A percentile compares a stretch with the other conserved stretches of the same genome.
Conservation (phyloP, 2,888 invertebrate genomes). For the Philopedon plagiatum region DNA sequence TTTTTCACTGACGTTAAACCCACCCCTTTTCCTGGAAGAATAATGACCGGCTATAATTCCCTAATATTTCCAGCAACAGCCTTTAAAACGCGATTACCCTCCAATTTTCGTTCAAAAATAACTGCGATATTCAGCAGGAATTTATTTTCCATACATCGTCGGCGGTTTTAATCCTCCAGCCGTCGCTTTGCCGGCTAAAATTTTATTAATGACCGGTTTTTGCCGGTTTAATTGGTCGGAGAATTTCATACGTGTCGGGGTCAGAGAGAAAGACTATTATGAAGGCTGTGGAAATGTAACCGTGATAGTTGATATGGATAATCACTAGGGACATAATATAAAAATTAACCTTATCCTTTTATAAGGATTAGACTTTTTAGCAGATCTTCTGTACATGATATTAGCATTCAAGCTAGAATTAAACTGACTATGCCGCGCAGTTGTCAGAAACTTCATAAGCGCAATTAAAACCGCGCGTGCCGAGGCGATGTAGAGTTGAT, state of each 20-base stretch:
- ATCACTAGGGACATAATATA: background rate
- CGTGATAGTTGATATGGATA: slow-evolving; percentile 7
- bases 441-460: too few relatives aligned
- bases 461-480: too few relatives aligned
- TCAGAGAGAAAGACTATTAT: slow-evolving; percentile 11
- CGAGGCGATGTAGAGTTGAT: too few relatives aligned
- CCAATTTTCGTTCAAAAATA: slow-evolving; percentile 16
- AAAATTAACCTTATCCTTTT: too few relatives aligned
- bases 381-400: too few relatives aligned
- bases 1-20: too few relatives aligned
- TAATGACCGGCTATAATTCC: background rate
- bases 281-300: slow-evolving; percentile 1
- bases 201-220: slow-evolving; percentile 42
- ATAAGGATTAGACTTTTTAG: too few relatives aligned
- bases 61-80: background rate
- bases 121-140: slow-evolving; percentile 21
- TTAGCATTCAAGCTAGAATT: too few relatives aligned
- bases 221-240: slow-evolving; percentile 38
- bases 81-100: background rate
- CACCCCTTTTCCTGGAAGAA: too few relatives aligned
- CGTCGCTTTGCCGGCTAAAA: slow-evolving; percentile 30
- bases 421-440: too few relatives aligned
- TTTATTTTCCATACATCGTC: slow-evolving; percentile 40
- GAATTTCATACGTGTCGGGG: slow-evolving; percentile 31
- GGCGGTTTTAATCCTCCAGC: slow-evolving; percentile 39